Evolutionary conservation across 2,888 invertebrate genomes (phyloP).

Genomic region (Noctua janthe): DNA sequence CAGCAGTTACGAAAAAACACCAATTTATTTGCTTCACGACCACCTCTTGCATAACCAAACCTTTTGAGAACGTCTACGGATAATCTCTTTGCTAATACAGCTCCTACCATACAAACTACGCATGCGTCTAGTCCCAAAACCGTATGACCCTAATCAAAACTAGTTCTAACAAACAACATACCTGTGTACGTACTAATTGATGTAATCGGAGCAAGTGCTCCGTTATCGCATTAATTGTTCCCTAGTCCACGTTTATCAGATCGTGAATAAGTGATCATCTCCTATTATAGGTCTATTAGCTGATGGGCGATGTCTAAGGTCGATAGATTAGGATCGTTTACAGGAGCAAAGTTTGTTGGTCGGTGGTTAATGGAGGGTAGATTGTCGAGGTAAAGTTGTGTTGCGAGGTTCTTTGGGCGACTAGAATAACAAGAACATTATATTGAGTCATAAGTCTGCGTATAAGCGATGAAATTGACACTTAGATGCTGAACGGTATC

Average conservation of each 20-base stretch:
- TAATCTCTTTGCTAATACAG: conserved; percentile 1
- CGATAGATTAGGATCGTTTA: conserved; percentile 37
- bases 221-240: conserved; percentile 49
- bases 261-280: conserved; percentile 44
- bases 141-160: conserved; percentile 23
- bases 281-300: conserved; percentile 36
- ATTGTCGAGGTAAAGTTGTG: conserved; percentile 5
- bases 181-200: conserved; percentile 37
- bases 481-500: background rate
- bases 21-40: background rate
- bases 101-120: background rate
- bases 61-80: background rate
- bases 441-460: background rate
- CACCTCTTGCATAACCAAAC: background rate
- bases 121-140: conserved; percentile 9
- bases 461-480: background rate
- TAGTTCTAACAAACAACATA: conserved; percentile 33
- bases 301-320: conserved; percentile 27
- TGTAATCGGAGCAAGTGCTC: conserved; percentile 43
- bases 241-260: conserved; percentile 36
- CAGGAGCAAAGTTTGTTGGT: conserved; percentile 18
- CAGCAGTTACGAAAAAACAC: background rate
- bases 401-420: background rate
- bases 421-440: background rate
- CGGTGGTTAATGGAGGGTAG: conserved; percentile 4